These are phyloP conservation scores for Drosophila sucinea DNA, from an alignment of 1,140 invertebrate genomes.

Conservation along the genomic window DNA sequence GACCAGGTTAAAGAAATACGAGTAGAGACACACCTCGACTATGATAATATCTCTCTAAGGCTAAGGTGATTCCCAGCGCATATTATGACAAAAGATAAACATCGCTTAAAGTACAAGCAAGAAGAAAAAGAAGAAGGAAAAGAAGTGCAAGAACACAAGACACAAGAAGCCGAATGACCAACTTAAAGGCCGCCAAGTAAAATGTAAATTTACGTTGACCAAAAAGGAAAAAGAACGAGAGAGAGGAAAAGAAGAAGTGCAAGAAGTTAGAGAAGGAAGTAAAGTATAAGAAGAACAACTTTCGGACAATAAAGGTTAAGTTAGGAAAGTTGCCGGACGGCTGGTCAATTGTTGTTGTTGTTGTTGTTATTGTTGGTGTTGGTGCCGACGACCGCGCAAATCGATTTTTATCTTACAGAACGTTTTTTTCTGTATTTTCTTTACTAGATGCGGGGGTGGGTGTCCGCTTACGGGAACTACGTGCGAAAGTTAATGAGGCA, in stretches of 20 bases:
- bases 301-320: slow-evolving; percentile 82
- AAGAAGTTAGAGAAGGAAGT: slow-evolving; percentile 32
- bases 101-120: slow-evolving; percentile 59
- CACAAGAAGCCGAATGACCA: slow-evolving; percentile 39
- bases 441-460: not conserved
- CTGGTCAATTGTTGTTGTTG: slow-evolving; percentile 51
- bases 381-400: slow-evolving; percentile 74
- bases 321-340: slow-evolving; percentile 71
- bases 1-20: slow-evolving; percentile 35
- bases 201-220: slow-evolving; percentile 68
- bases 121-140: not conserved
- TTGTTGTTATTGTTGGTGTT: slow-evolving; percentile 1
- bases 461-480: slow-evolving; percentile 42
- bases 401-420: slow-evolving; percentile 74
- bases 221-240: slow-evolving; percentile 39
- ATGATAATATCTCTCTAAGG: slow-evolving; percentile 64
- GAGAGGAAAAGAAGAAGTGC: slow-evolving; percentile 47
- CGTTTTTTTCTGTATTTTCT: slow-evolving; percentile 4
- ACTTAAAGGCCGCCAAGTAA: slow-evolving; percentile 63
- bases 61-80: slow-evolving; percentile 79
- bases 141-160: slow-evolving; percentile 8
- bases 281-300: slow-evolving; percentile 77
- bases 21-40: slow-evolving; percentile 42
- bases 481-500: slow-evolving; percentile 80
- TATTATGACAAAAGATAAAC: slow-evolving; percentile 80